phyloP scores from a whole-genome alignment of 2,113 vertebrate species.

The Cephalopholis sonnerati region DNA sequence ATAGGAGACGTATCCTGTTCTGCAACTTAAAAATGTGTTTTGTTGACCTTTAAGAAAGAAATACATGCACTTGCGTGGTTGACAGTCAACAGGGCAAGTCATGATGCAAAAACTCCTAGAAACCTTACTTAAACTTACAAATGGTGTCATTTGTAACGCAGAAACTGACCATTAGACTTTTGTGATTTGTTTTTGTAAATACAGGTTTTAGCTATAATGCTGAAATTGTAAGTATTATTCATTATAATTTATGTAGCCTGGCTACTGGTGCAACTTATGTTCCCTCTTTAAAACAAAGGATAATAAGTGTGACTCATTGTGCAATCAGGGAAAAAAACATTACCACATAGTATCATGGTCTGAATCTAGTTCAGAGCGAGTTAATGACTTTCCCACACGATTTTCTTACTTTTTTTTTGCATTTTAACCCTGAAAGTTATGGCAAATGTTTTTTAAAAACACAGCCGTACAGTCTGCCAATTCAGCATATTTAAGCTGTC shows the following conservation, averaged over 20 bases:
- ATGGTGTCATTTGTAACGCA: neutral
- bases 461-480: neutral
- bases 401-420: neutral
- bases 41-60: neutral
- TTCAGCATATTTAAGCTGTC: neutral
- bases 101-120: neutral
- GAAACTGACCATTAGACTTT: neutral
- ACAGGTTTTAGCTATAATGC: neutral
- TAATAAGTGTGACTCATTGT: constrained; percentile 11
- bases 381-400: neutral
- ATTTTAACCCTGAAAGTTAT: neutral
- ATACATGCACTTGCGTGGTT: neutral
- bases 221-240: neutral
- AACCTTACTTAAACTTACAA: neutral
- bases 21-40: neutral
- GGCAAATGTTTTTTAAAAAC: too few species aligned
- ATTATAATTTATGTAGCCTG: neutral
- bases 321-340: neutral
- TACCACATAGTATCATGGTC: neutral
- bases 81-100: neutral
- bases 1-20: neutral
- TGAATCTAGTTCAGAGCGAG: neutral
- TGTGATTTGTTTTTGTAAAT: neutral
- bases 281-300: neutral
- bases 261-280: neutral